phyloP scores from a whole-genome alignment of 2,113 vertebrate genomes.

The Micromys minutus region DNA sequence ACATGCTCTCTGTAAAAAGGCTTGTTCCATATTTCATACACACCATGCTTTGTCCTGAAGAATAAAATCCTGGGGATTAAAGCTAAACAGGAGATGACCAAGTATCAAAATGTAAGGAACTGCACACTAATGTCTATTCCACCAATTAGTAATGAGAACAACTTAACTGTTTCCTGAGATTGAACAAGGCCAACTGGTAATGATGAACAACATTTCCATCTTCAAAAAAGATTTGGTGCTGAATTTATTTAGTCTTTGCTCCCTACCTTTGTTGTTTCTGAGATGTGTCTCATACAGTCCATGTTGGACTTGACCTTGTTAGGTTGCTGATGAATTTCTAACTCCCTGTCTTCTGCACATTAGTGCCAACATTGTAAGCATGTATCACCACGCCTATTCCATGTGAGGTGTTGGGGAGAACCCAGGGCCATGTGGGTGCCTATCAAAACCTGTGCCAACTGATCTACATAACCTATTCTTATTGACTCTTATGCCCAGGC shows the following conservation, averaged over 20 bases:
- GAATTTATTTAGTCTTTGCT: not conserved
- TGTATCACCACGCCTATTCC: not conserved
- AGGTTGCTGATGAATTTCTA: not conserved
- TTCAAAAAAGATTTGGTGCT: not conserved
- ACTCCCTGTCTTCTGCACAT: not conserved
- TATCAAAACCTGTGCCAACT: not conserved
- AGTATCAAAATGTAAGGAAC: not conserved
- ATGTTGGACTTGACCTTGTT: not conserved
- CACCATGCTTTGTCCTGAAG: not conserved
- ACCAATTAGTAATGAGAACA: not conserved
- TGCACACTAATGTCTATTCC: not conserved
- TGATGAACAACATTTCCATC: not conserved
- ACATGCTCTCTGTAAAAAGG: not conserved
- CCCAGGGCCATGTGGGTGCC: no score
- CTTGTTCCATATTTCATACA: slow-evolving; percentile 30
- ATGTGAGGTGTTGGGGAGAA: no score
- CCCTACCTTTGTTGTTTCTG: not conserved
- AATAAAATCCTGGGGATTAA: not conserved
- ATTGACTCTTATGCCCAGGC: not conserved
- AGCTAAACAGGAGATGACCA: not conserved
- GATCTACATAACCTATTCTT: not conserved
- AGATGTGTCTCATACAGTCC: not conserved
- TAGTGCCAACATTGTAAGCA: not conserved
- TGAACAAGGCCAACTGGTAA: not conserved
- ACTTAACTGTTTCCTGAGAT: not conserved